A percentile compares a stretch with the other conserved stretches of the same genome.
These are phyloP conservation scores for Nezara viridula DNA, from an alignment of 2,888 invertebrate genomes.

Conservation along the genomic window DNA sequence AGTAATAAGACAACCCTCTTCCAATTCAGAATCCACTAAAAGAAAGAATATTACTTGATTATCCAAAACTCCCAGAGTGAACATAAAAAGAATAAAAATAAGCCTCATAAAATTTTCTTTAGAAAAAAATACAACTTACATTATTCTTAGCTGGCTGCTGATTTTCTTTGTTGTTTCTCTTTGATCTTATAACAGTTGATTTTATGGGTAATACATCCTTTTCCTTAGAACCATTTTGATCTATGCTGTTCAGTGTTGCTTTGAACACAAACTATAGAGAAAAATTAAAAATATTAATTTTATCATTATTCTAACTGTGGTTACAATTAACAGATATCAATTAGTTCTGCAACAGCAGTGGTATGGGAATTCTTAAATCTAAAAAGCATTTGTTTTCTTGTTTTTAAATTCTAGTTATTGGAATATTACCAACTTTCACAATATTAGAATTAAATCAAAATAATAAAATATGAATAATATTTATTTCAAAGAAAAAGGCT, in stretches of 20 bases:
- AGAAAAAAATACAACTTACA: not conserved
- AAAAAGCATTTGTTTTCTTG: too few species aligned
- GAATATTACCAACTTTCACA: too few species aligned
- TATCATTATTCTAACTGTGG: not conserved
- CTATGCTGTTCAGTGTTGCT: not conserved
- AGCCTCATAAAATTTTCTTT: too few species aligned
- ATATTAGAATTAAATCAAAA: too few species aligned
- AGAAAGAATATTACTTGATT: too few species aligned
- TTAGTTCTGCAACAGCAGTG: not conserved
- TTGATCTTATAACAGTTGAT: not conserved
- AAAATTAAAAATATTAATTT: not conserved
- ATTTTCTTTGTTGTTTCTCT: not conserved
- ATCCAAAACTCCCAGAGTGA: too few species aligned
- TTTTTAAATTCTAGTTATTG: too few species aligned
- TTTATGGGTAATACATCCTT: not conserved
- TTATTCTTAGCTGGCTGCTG: not conserved
- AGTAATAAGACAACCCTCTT: too few species aligned
- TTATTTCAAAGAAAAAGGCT: too few species aligned
- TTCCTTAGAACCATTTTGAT: not conserved
- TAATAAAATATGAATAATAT: too few species aligned
- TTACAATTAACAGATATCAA: not conserved
- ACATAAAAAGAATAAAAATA: too few species aligned
- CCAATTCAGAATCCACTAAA: too few species aligned
- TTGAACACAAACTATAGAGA: not conserved
- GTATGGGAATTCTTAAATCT: not conserved